Conservation (phyloP, 2,113 vertebrate genomes). For the Vireo altiloquus region DNA sequence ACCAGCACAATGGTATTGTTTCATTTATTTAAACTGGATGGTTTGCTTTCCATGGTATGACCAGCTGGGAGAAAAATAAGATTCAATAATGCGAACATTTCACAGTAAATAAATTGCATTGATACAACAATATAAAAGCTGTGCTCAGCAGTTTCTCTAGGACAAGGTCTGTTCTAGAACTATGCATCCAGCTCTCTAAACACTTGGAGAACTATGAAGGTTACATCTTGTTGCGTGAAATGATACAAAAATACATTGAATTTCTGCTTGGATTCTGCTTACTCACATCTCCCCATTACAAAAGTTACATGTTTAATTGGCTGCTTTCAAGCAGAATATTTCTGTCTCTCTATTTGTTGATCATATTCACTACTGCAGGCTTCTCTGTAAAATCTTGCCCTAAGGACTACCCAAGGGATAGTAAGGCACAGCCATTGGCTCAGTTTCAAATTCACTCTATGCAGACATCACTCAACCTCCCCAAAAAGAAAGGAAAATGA, state of each 20-base stretch:
- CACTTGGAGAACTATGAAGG: neutral
- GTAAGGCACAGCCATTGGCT: neutral
- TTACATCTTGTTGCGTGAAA: neutral
- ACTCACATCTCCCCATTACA: neutral
- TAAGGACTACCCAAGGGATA: neutral
- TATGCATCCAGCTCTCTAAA: neutral
- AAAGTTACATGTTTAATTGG: neutral
- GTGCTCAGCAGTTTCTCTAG: conserved; percentile 36
- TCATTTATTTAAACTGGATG: conserved; percentile 29
- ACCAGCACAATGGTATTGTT: neutral
- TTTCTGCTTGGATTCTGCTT: neutral
- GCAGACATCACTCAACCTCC: neutral
- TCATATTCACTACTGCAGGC: neutral
- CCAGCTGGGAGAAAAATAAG: conserved; percentile 30
- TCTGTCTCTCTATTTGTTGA: neutral
- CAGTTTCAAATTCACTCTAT: neutral
- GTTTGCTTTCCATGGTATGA: conserved; percentile 19
- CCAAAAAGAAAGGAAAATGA: neutral
- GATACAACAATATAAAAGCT: conserved; percentile 44
- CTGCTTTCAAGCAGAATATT: neutral
- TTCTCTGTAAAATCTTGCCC: neutral
- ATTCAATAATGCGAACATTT: conserved; percentile 46
- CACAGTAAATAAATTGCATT: conserved; percentile 62
- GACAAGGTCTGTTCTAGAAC: conserved; percentile 10
- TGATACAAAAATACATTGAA: neutral